phyloP scores from a whole-genome alignment of 2,888 invertebrate genomes.

The Aleiodes leptofemur region DNA sequence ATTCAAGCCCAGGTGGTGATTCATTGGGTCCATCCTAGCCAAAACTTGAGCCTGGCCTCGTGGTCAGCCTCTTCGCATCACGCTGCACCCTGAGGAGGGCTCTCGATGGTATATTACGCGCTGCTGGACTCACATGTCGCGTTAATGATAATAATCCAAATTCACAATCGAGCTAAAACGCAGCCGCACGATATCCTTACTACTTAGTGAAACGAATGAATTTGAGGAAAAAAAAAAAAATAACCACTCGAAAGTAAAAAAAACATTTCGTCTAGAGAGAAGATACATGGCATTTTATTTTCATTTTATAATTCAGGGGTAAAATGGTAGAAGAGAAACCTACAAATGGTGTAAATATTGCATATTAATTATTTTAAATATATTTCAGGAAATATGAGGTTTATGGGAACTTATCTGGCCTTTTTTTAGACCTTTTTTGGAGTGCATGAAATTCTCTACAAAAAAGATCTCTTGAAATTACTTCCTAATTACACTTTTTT shows the following conservation, averaged over 20 bases:
- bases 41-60: slow-evolving; percentile 69
- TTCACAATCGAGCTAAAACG: slow-evolving; percentile 48
- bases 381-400: no score
- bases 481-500: no score
- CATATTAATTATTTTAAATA: no score
- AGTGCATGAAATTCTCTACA: no score
- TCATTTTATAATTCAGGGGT: background rate
- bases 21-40: slow-evolving; percentile 73
- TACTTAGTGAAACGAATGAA: slow-evolving; percentile 12
- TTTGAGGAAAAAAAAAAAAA: slow-evolving; percentile 7
- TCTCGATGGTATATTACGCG: slow-evolving; percentile 66
- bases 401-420: no score
- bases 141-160: slow-evolving; percentile 52
- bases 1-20: slow-evolving; percentile 69
- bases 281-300: background rate
- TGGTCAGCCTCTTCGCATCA: slow-evolving; percentile 68
- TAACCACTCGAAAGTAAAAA: background rate
- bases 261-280: slow-evolving; percentile 25
- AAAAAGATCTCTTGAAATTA: no score
- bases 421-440: background rate
- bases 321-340: no score
- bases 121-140: slow-evolving; percentile 63
- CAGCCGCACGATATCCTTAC: slow-evolving; percentile 24
- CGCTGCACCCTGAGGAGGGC: slow-evolving; percentile 70
- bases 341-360: no score